phyloP scores from a whole-genome alignment of 2,888 invertebrate genomes.

The Agrochola lota region DNA sequence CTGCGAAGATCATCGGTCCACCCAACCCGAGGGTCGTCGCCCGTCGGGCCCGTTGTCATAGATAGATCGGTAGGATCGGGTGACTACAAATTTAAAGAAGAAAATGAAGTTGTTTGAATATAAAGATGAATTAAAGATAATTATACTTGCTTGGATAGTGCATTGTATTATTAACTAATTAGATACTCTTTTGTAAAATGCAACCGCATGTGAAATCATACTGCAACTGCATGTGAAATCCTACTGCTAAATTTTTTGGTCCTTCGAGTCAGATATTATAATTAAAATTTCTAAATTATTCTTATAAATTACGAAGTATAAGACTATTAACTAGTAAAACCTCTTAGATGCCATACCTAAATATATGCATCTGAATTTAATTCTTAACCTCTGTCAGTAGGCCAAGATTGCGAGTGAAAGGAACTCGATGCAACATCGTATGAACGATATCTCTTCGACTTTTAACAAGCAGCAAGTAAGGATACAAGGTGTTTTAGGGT shows the following conservation, averaged over 20 bases:
- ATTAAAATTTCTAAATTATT: no score
- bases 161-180: not conserved
- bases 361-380: not conserved
- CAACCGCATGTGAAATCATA: not conserved
- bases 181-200: not conserved
- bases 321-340: not conserved
- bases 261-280: no score
- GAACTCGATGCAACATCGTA: slow-evolving; percentile 35
- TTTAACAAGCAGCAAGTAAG: slow-evolving; percentile 64
- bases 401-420: not conserved
- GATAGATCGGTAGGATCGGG: not conserved
- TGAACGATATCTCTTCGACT: slow-evolving; percentile 23
- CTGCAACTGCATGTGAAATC: no score
- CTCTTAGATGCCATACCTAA: not conserved
- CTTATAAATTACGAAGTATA: no score
- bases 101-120: no score
- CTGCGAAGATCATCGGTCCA: no score
- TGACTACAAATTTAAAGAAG: not conserved
- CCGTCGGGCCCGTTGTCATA: no score
- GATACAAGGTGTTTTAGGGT: slow-evolving; percentile 76
- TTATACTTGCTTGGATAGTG: not conserved
- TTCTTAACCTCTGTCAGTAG: not conserved
- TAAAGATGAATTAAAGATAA: not conserved
- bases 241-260: no score
- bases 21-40: no score